Conservation (phyloP, 2,888 invertebrate genomes). For the Mythimna impura region DNA sequence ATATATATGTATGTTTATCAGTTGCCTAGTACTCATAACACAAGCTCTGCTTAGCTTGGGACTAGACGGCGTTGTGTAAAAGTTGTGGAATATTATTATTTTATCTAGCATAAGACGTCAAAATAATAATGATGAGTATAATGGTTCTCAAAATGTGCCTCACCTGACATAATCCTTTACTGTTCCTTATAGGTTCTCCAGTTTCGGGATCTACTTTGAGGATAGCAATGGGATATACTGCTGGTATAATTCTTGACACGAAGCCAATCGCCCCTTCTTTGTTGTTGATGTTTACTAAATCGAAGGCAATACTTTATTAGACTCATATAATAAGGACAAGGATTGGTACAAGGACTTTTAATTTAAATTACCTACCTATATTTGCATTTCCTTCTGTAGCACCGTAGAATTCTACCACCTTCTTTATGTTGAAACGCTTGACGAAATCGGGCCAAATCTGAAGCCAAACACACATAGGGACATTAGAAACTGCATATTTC, state of each 20-base stretch:
- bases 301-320: not conserved
- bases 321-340: not conserved
- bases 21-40: no score
- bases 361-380: constrained; percentile 91
- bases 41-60: no score
- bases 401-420: constrained; percentile 98
- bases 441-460: constrained; percentile 98
- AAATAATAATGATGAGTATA: not conserved
- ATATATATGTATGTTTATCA: no score
- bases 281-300: constrained; percentile 97
- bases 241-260: constrained; percentile 96
- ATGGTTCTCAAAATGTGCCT: constrained; percentile 32
- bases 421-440: constrained; percentile 95
- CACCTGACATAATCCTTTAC: constrained; percentile 95
- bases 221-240: constrained; percentile 98
- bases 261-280: constrained; percentile 99
- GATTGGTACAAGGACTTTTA: no score
- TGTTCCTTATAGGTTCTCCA: constrained; percentile 97
- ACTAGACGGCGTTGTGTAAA: no score
- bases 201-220: constrained; percentile 97
- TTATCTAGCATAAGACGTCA: no score
- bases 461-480: constrained; percentile 49
- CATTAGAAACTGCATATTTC: no score
- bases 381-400: constrained; percentile 99
- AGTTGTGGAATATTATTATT: no score